These are phyloP conservation scores for Periplaneta americana DNA, from an alignment of 1,140 invertebrate genomes.

Conservation along the genomic window DNA sequence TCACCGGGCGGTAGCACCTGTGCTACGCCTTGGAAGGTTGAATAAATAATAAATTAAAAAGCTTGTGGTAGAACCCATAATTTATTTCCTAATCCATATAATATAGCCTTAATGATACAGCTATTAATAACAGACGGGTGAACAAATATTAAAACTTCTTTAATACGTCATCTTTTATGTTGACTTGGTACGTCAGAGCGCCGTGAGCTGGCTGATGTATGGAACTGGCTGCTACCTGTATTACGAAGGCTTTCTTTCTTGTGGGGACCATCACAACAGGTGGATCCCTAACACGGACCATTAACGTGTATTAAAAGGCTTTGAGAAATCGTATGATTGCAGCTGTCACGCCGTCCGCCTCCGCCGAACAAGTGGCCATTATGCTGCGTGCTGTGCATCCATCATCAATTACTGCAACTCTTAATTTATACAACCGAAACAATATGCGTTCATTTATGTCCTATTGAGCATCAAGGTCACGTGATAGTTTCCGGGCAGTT, in stretches of 20 bases:
- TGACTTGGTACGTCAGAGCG: neutral
- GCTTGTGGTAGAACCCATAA: slow-evolving; percentile 1
- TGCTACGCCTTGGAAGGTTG: neutral
- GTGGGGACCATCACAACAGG: neutral
- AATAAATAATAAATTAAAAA: slow-evolving; percentile 9
- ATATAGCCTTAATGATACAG: slow-evolving; percentile 16
- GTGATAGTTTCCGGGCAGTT: too few species aligned
- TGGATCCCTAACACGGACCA: neutral
- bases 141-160: slow-evolving; percentile 3
- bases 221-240: neutral
- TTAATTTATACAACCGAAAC: too few species aligned
- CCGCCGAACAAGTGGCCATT: too few species aligned
- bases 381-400: too few species aligned
- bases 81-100: slow-evolving; percentile 17
- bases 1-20: slow-evolving; percentile 2
- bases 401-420: too few species aligned
- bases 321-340: neutral
- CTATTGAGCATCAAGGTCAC: too few species aligned
- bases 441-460: too few species aligned
- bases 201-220: neutral
- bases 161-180: slow-evolving; percentile 3
- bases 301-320: neutral
- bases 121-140: slow-evolving; percentile 13
- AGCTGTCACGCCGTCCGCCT: neutral
- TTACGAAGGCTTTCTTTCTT: neutral